Evolutionary conservation across 2,113 vertebrate genomes (phyloP).

Genomic region (Hemiscyllium ocellatum): DNA sequence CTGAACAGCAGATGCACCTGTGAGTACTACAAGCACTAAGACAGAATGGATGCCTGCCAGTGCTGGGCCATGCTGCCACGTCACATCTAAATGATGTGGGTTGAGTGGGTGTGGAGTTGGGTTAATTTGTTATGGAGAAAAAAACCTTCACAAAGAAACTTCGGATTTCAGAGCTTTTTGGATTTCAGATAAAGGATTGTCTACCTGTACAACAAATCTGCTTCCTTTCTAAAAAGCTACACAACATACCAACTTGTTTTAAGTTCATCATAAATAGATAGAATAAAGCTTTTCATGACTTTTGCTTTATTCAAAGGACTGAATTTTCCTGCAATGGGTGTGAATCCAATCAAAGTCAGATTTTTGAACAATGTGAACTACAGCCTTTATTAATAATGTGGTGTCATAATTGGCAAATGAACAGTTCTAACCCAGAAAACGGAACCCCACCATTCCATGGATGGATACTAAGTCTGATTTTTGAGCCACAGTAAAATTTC

Average conservation of each 20-base stretch:
- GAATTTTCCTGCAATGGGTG: not conserved
- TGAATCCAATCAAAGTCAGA: not conserved
- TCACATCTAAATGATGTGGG: no score
- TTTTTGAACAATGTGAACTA: not conserved
- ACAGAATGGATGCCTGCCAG: no score
- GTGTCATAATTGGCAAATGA: not conserved
- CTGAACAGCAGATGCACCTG: no score
- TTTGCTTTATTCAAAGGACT: not conserved
- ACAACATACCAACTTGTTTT: not conserved
- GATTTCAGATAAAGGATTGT: no score
- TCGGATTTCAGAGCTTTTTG: no score
- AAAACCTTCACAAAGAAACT: no score
- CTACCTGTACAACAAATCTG: not conserved
- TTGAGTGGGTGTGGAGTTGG: no score
- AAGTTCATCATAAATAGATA: not conserved
- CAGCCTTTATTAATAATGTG: not conserved
- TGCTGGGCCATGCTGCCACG: no score
- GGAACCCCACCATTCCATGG: not conserved
- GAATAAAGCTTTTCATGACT: not conserved
- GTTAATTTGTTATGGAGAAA: no score
- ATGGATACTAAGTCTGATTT: not conserved
- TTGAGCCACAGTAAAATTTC: not conserved
- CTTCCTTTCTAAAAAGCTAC: not conserved
- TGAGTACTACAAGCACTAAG: no score
- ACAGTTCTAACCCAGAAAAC: not conserved